Conservation (phyloP, 1,140 invertebrate species). For the Phymastichus coffea region DNA sequence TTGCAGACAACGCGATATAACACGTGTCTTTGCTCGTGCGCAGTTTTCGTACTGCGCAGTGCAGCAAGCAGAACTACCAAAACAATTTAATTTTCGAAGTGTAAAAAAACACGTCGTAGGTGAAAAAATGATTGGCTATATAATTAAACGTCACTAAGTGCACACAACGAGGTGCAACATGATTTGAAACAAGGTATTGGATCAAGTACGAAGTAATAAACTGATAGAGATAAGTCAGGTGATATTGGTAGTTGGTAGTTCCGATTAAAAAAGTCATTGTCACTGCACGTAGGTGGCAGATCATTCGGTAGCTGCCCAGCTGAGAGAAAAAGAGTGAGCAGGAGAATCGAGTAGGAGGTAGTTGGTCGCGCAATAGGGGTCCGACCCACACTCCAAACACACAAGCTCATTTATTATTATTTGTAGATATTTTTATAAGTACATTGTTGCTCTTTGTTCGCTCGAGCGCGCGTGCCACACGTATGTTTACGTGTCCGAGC, state of each 20-base stretch:
- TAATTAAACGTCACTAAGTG: too few species aligned
- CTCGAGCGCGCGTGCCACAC: background rate
- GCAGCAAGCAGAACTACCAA: constrained; percentile 16
- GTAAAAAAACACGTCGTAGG: background rate
- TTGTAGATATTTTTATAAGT: constrained; percentile 14
- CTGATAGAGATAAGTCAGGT: too few species aligned
- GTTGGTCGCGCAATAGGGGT: background rate
- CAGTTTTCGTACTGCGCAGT: too few species aligned
- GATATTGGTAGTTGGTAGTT: too few species aligned
- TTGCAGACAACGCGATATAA: too few species aligned
- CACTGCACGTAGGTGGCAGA: constrained; percentile 4
- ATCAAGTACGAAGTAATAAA: too few species aligned
- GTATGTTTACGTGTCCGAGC: constrained; percentile 15
- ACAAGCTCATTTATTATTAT: constrained; percentile 22
- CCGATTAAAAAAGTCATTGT: too few species aligned
- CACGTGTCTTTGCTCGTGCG: constrained; percentile 3
- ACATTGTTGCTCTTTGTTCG: background rate
- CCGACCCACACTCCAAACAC: constrained; percentile 6
- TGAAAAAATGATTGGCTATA: background rate
- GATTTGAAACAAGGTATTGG: too few species aligned
- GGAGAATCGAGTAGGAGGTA: too few species aligned
- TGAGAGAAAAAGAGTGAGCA: too few species aligned
- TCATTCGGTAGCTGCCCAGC: background rate
- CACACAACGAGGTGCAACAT: too few species aligned
- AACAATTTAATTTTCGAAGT: background rate